Conservation (phyloP, 2,113 vertebrate genomes). For the Spea multiplicata region DNA sequence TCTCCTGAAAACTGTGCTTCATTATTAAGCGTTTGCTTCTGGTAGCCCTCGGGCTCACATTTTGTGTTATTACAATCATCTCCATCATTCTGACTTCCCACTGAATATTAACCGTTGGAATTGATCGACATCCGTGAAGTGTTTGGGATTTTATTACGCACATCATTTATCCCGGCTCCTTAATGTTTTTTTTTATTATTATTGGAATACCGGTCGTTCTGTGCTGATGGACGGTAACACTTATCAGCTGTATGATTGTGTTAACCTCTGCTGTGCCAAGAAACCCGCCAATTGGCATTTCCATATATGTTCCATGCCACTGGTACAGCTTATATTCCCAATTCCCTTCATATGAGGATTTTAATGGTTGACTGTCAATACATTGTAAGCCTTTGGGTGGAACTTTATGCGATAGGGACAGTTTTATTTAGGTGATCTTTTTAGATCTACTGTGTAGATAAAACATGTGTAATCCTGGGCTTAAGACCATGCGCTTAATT, state of each 20-base stretch:
- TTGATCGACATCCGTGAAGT: neutral
- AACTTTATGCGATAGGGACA: too few species aligned
- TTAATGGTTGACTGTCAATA: too few species aligned
- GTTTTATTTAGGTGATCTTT: too few species aligned
- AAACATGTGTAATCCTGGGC: too few species aligned
- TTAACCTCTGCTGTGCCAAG: neutral
- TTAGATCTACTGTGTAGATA: too few species aligned
- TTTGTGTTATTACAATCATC: constrained; percentile 16
- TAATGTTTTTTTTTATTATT: neutral
- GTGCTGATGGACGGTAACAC: neutral
- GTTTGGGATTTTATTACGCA: constrained; percentile 8
- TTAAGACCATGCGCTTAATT: too few species aligned
- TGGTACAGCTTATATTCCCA: neutral
- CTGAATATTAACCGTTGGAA: constrained; percentile 39
- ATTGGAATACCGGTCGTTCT: neutral
- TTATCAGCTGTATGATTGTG: neutral
- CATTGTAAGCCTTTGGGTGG: too few species aligned
- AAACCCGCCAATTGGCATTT: too few species aligned
- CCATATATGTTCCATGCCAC: neutral
- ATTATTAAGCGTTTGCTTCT: constrained; percentile 28
- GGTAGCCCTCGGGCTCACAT: constrained; percentile 42
- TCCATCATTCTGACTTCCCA: constrained; percentile 20
- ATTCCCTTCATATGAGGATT: too few species aligned
- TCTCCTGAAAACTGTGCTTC: too few species aligned
- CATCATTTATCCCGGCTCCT: neutral